A percentile compares a stretch with the other conserved stretches of the same genome.
These are phyloP conservation scores for Alosa sapidissima DNA, from an alignment of 2,797 vertebrate species.

Conservation along the genomic window DNA sequence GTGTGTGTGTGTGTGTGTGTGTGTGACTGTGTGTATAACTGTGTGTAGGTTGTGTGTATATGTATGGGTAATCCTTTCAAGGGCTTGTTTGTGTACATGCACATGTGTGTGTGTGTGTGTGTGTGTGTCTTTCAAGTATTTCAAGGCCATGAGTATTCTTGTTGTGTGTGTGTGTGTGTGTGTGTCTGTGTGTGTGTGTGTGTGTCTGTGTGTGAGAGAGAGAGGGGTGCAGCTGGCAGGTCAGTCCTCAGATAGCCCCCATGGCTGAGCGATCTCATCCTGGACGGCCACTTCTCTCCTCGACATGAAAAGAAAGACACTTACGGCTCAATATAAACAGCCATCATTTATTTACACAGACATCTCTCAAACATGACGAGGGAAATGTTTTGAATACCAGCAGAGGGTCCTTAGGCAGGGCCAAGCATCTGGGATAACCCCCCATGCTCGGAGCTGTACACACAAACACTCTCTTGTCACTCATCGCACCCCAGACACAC, in stretches of 20 bases:
- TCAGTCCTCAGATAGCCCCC: slow-evolving; percentile 20
- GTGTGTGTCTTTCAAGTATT: neutral
- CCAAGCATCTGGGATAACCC: slow-evolving; percentile 65
- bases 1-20: neutral
- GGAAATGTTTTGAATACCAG: slow-evolving; percentile 74
- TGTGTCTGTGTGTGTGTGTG: slow-evolving; percentile 8
- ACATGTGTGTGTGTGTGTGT: neutral
- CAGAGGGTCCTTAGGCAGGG: slow-evolving; percentile 70
- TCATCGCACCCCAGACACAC: slow-evolving; percentile 47
- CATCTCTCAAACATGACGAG: slow-evolving; percentile 78
- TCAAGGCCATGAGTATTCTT: neutral
- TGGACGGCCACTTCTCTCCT: slow-evolving; percentile 72
- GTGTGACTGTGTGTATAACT: neutral
- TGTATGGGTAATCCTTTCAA: neutral
- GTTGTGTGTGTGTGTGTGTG: slow-evolving; percentile 7
- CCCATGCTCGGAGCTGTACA: slow-evolving; percentile 49
- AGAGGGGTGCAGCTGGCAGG: slow-evolving; percentile 49
- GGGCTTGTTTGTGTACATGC: neutral
- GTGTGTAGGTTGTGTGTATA: neutral
- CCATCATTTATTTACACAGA: slow-evolving; percentile 81
- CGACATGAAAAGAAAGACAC: slow-evolving; percentile 72
- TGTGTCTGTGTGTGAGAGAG: slow-evolving; percentile 36
- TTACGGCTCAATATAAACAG: slow-evolving; percentile 74
- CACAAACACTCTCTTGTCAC: slow-evolving; percentile 53
- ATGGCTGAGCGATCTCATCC: slow-evolving; percentile 67